A percentile compares a stretch with the other conserved stretches of the same genome.
Conservation (phyloP, 2,888 invertebrate species). For the Drosophila paranaensis region DNA sequence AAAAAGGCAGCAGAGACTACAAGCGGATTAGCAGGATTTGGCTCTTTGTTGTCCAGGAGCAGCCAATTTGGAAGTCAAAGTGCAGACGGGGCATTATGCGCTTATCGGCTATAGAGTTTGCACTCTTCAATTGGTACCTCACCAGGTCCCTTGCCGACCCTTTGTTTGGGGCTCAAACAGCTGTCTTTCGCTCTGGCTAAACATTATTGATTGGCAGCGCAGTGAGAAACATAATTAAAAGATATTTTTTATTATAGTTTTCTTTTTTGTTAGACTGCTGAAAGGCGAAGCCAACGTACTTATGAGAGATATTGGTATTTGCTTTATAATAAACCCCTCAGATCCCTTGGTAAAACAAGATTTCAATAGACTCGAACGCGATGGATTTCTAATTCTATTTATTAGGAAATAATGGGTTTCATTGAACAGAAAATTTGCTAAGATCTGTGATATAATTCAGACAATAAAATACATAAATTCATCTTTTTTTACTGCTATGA, state of each 20-base stretch:
- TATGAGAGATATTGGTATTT: slow-evolving; percentile 11
- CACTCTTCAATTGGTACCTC: slow-evolving; percentile 47
- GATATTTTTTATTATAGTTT: slow-evolving; percentile 43
- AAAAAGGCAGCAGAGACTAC: slow-evolving; percentile 71
- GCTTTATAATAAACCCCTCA: background rate
- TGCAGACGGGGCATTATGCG: slow-evolving; percentile 69
- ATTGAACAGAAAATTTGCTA: too few relatives aligned
- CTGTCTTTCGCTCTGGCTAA: slow-evolving; percentile 54
- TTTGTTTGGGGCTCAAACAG: slow-evolving; percentile 58
- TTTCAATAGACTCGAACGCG: background rate
- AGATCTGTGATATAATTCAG: too few relatives aligned
- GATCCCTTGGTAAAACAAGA: slow-evolving; percentile 20
- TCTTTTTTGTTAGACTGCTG: slow-evolving; percentile 47
- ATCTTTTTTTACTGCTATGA: too few relatives aligned
- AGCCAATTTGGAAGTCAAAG: slow-evolving; percentile 79
- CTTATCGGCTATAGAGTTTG: slow-evolving; percentile 60
- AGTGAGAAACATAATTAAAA: slow-evolving; percentile 62
- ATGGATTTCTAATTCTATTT: too few relatives aligned
- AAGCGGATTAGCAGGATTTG: slow-evolving; percentile 77
- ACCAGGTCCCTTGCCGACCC: slow-evolving; percentile 13
- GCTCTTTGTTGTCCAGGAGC: slow-evolving; percentile 65
- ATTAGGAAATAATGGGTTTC: too few relatives aligned
- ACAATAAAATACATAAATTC: too few relatives aligned
- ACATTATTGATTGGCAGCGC: slow-evolving; percentile 51
- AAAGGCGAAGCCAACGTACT: slow-evolving; percentile 62